Conservation (phyloP, 2,113 vertebrate genomes). For the Uropsilus gracilis region DNA sequence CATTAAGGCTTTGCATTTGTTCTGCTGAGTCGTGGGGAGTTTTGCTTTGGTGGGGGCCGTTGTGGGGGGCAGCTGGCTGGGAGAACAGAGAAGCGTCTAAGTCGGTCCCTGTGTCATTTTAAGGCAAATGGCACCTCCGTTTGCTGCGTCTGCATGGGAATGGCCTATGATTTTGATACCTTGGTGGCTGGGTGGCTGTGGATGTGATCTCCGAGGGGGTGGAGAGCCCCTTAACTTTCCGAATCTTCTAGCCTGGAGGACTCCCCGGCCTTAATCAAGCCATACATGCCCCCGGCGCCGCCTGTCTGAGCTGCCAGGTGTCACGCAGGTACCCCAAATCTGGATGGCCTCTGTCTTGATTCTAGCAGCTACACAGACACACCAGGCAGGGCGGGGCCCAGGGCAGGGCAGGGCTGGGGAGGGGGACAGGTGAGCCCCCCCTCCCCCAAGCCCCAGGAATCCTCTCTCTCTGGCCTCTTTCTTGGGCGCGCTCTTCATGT, state of each 20-base stretch:
- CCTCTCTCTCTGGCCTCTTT: no score
- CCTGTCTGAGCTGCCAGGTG: no score
- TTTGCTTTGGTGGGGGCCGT: not conserved
- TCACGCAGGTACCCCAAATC: no score
- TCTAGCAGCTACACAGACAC: no score
- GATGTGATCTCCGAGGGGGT: not conserved
- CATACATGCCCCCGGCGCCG: conserved; percentile 89
- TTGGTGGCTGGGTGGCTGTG: not conserved
- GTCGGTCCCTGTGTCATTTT: not conserved
- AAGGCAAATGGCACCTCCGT: not conserved
- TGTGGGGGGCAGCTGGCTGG: not conserved
- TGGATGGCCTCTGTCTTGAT: no score
- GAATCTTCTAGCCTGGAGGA: conserved; percentile 92
- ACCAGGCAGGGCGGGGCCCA: no score
- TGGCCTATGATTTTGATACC: not conserved
- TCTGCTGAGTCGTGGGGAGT: not conserved
- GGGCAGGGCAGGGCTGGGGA: no score
- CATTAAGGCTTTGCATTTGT: not conserved
- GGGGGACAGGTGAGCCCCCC: no score
- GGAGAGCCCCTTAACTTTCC: not conserved
- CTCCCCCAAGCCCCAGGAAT: no score
- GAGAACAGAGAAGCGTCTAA: not conserved
- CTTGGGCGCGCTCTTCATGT: no score
- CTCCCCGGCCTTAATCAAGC: conserved; percentile 91
- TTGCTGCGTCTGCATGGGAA: not conserved